phyloP scores from a whole-genome alignment of 2,113 vertebrate species.

The Edolisoma coerulescens region DNA sequence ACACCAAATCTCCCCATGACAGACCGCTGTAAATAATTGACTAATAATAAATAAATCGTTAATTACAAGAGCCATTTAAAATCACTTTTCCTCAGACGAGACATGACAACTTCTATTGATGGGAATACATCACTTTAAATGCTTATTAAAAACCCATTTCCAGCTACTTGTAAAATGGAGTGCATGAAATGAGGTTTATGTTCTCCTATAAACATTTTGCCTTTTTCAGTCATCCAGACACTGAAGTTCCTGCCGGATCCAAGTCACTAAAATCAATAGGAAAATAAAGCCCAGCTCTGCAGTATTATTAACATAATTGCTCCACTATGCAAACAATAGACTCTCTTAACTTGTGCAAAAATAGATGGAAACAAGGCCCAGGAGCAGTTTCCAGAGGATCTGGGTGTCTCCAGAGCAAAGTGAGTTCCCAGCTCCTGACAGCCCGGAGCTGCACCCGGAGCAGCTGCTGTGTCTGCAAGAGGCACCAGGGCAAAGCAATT shows the following conservation, averaged over 20 bases:
- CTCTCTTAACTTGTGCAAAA: background rate
- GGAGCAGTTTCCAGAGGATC: background rate
- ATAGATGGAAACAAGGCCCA: background rate
- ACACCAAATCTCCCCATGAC: background rate
- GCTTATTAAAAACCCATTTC: background rate
- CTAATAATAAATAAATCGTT: constrained; percentile 13
- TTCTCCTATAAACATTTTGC: background rate
- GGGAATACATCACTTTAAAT: background rate
- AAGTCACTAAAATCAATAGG: background rate
- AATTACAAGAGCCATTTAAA: constrained; percentile 22
- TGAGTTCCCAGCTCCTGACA: background rate
- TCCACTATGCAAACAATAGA: background rate
- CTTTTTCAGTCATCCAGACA: background rate
- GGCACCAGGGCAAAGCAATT: background rate
- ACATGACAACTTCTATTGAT: background rate
- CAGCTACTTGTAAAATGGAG: background rate
- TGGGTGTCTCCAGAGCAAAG: background rate
- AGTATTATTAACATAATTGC: background rate
- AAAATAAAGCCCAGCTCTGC: background rate
- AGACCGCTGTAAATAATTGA: background rate
- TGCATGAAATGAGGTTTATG: background rate
- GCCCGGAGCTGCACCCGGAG: rapidly evolving
- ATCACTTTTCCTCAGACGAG: background rate
- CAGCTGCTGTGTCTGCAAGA: background rate
- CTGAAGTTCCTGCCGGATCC: background rate